Conservation (phyloP, 2,113 vertebrate species). For the Anolis sagrei region DNA sequence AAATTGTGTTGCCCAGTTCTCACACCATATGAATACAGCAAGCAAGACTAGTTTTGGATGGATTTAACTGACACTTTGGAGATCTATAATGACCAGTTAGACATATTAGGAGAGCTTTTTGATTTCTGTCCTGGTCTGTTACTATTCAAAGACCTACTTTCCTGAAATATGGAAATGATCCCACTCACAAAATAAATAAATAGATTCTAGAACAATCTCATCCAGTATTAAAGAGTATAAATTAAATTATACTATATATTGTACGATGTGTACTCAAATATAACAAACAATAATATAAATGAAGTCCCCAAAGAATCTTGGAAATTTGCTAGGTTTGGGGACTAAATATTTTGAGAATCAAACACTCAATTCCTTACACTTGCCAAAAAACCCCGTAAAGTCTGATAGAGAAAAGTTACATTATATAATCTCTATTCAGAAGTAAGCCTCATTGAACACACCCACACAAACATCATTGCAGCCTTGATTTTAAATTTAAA, state of each 20-base stretch:
- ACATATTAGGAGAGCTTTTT: background rate
- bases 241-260: background rate
- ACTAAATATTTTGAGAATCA: background rate
- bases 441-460: background rate
- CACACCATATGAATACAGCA: background rate
- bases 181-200: background rate
- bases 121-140: background rate
- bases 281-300: background rate
- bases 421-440: background rate
- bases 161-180: background rate
- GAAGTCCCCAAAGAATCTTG: background rate
- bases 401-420: background rate
- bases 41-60: background rate
- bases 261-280: too few relatives aligned
- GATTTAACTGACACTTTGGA: background rate
- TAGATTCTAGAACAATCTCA: too few relatives aligned
- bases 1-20: background rate
- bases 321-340: background rate
- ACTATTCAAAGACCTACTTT: background rate
- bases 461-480: too few relatives aligned
- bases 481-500: background rate
- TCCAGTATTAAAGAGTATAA: too few relatives aligned
- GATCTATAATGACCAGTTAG: background rate
- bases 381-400: background rate
- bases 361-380: background rate